A percentile compares a stretch with the other conserved stretches of the same genome.
These are phyloP conservation scores for Ceraclea dissimilis DNA, from an alignment of 2,888 invertebrate genomes.

Conservation along the genomic window DNA sequence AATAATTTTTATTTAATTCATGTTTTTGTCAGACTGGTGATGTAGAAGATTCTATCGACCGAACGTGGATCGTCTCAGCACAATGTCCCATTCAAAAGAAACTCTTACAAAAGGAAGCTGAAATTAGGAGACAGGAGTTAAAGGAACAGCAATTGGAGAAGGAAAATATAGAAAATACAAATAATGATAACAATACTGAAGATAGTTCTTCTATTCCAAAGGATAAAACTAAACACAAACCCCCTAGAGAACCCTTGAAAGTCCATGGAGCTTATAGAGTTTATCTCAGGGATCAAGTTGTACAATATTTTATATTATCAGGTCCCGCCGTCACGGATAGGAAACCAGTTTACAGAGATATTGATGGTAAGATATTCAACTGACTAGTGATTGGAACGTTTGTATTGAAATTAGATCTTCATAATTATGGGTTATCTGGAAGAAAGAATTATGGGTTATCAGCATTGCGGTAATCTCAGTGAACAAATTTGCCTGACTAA, in stretches of 20 bases:
- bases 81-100: conserved; percentile 70
- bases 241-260: conserved; percentile 50
- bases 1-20: neutral
- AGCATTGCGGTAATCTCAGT: no score
- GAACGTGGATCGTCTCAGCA: conserved; percentile 89
- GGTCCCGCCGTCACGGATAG: conserved; percentile 55
- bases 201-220: neutral
- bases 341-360: conserved; percentile 44
- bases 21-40: conserved; percentile 49
- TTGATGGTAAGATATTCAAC: conserved; percentile 52
- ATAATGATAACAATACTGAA: neutral
- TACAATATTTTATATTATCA: conserved; percentile 77
- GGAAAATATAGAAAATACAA: neutral
- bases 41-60: conserved; percentile 68
- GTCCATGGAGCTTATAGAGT: conserved; percentile 81
- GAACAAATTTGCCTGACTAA: no score
- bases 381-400: no score
- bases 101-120: conserved; percentile 51
- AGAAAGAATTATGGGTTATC: no score
- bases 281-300: conserved; percentile 65
- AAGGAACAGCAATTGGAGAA: neutral
- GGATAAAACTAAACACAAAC: neutral
- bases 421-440: no score
- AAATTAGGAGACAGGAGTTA: neutral
- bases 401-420: no score